Evolutionary conservation across 30 jellyfish, hydroid and myxozoan genomes (phyloP).

Genomic region (Rhopilema esculentum): DNA sequence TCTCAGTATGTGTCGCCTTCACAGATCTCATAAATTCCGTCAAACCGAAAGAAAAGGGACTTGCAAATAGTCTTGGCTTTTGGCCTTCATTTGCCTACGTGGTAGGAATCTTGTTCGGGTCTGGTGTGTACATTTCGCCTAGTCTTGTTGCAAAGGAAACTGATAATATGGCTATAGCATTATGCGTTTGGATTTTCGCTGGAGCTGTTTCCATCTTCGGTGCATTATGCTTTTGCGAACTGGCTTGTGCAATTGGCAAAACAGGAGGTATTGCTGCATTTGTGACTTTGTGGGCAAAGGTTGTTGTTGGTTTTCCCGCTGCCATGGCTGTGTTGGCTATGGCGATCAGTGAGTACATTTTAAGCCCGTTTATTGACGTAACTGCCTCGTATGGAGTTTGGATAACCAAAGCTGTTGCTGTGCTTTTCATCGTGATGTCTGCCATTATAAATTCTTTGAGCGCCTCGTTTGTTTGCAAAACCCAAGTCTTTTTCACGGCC

Average conservation of each 20-base stretch:
- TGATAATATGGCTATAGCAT: neutral
- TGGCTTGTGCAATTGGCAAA: neutral
- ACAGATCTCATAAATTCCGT: neutral
- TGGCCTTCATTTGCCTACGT: neutral
- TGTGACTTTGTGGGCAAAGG: conserved; percentile 39
- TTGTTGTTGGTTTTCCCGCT: conserved; percentile 36
- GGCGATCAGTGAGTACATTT: conserved; percentile 46
- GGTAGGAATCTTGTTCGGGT: neutral
- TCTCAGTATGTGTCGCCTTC: neutral
- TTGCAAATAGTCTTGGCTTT: neutral
- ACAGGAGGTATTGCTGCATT: conserved; percentile 55
- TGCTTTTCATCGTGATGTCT: conserved; percentile 6
- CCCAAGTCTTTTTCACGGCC: conserved; percentile 33
- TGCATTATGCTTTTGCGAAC: neutral
- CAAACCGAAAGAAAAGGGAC: neutral
- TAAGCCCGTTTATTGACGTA: conserved; percentile 43
- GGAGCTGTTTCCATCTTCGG: neutral
- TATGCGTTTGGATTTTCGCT: neutral
- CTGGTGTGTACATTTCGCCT: neutral
- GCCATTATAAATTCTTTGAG: conserved; percentile 36
- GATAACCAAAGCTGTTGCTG: conserved; percentile 47
- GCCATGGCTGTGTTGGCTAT: conserved; percentile 45
- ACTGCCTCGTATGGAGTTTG: conserved; percentile 15
- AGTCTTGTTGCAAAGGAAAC: neutral
- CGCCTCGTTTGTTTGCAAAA: conserved; percentile 36